phyloP scores from a whole-genome alignment of 2,888 invertebrate species.

The Idaea biselata region DNA sequence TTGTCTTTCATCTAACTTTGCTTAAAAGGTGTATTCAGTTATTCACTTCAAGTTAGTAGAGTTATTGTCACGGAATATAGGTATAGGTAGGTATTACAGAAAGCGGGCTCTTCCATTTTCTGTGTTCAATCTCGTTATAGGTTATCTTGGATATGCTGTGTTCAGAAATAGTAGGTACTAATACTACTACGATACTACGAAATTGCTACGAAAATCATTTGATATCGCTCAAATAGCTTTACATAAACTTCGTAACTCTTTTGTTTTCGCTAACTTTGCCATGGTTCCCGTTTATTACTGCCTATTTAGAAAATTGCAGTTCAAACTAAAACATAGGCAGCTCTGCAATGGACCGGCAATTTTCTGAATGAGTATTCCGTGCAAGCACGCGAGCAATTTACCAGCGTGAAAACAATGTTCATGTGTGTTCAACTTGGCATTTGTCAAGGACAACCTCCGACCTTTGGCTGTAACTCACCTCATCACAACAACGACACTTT shows the following conservation, averaged over 20 bases:
- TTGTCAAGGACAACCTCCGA: slow-evolving; percentile 61
- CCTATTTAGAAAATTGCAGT: slow-evolving; percentile 26
- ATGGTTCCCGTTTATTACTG: slow-evolving; percentile 25
- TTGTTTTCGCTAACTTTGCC: slow-evolving; percentile 22
- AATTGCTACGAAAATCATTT: not conserved
- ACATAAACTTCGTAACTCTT: slow-evolving; percentile 10
- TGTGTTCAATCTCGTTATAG: too few species aligned
- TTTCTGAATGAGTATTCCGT: slow-evolving; percentile 52
- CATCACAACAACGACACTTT: slow-evolving; percentile 62
- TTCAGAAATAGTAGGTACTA: too few species aligned
- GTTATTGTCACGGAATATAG: too few species aligned
- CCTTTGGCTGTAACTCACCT: slow-evolving; percentile 69
- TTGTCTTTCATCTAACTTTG: too few species aligned
- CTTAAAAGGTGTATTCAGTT: too few species aligned
- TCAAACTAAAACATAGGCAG: slow-evolving; percentile 16
- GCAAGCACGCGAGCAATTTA: slow-evolving; percentile 58
- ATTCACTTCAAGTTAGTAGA: too few species aligned
- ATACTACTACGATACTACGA: too few species aligned
- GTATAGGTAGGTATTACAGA: too few species aligned
- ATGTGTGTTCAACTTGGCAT: slow-evolving; percentile 43
- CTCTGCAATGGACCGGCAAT: slow-evolving; percentile 39
- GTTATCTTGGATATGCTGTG: too few species aligned
- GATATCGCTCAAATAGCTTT: slow-evolving; percentile 4
- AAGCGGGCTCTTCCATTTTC: too few species aligned
- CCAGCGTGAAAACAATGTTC: slow-evolving; percentile 37